Evolutionary conservation across 1,140 invertebrate genomes (phyloP), one percentile per base, ranked within the genome.

Genomic region (Ceratosolen fusciceps): DNA sequence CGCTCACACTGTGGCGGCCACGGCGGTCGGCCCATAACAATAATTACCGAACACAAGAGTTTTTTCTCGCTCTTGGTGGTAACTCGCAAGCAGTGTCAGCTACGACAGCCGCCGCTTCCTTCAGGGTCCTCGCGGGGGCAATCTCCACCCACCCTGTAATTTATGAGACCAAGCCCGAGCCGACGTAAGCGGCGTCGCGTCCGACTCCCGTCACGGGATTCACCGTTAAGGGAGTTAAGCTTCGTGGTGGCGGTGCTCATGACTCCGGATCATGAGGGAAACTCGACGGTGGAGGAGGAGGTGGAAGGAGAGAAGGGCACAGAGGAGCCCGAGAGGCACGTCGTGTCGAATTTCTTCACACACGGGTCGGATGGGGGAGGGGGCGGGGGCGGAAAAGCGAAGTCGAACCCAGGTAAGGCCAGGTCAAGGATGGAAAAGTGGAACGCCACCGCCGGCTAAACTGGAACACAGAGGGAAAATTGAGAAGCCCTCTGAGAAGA

Each of bases 281-380:
- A 19, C 24, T 10, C 37, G 21, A n/a, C 21, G 37, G 21, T 26
- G 21, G 26, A 14, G n/a, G 37, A 43, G 1, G 21, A 47, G 7
- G 60, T 16, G 52, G 10, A 2, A 21, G 19, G 10, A 9, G 3
- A n/a, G 1, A 2, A 37, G 49, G 54, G 70, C 78, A 74, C 75
- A n/a, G 52, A 82, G 67, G 71, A 52, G 31, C 37, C 72, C 67
- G 24, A 34, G 68, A 67, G 7, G 47, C 43, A 62, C 70, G 62
- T 83, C 81, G 82, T 83, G 74, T 82, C 83, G 82, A 84, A 84
- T 84, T 82, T 74, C 78, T 84, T 83, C 72, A 80, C 81, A 74
- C 80, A 74, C 72, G 71, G 26, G 7, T 54, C 37, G 26, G 54
- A 49, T 52, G 8, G 34, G 43, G 58, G 72, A 34, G 71, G 26